phyloP scores from a whole-genome alignment of 2,888 invertebrate genomes.

The Zaprionus lineosus region DNA sequence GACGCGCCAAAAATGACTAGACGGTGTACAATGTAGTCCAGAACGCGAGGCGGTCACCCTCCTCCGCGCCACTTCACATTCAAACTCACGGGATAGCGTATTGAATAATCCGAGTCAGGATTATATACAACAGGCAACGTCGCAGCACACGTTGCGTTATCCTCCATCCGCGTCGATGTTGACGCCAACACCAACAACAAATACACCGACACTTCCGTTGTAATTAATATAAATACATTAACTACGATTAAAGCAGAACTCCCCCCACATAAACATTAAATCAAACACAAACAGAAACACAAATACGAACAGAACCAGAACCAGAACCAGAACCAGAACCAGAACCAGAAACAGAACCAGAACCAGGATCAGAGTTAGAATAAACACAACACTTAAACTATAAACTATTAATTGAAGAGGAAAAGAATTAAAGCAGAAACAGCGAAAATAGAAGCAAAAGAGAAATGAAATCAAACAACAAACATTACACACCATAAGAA shows the following conservation, averaged over 20 bases:
- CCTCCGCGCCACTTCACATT: conserved; percentile 86
- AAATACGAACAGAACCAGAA: conserved; percentile 17
- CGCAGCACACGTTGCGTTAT: conserved; percentile 84
- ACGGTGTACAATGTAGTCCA: conserved; percentile 86
- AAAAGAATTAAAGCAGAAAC: no score
- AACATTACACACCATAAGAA: background rate
- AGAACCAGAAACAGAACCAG: no score
- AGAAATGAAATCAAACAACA: conserved; percentile 2
- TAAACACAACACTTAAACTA: no score
- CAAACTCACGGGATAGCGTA: conserved; percentile 85
- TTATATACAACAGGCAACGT: conserved; percentile 84
- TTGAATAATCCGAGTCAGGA: conserved; percentile 84
- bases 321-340: no score
- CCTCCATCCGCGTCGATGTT: conserved; percentile 84
- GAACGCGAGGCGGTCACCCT: conserved; percentile 86
- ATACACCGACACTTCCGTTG: conserved; percentile 84
- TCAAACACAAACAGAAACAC: conserved; percentile 18
- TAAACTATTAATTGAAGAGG: no score
- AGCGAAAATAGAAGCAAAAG: conserved; percentile 19
- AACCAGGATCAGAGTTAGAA: no score
- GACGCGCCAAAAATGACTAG: conserved; percentile 94
- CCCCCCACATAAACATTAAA: conserved; percentile 42
- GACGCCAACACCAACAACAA: conserved; percentile 84
- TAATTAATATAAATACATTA: conserved; percentile 79
- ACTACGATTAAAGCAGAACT: background rate